Conservation (phyloP, 2,113 vertebrate species). For the Todiramphus saurophagus region DNA sequence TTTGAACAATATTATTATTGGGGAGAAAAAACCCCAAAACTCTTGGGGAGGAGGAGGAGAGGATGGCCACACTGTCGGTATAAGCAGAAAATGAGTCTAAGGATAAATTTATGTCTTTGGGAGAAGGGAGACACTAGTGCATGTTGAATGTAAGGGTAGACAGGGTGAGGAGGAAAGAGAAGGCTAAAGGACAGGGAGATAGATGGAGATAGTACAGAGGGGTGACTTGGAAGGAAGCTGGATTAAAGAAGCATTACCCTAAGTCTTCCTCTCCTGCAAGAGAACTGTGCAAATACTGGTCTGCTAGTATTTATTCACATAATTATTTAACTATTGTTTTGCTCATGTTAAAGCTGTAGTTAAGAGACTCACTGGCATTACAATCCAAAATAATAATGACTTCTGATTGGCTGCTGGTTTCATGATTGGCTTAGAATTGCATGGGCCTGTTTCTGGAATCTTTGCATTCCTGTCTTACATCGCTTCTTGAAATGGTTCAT, state of each 20-base stretch:
- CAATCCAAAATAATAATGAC: background rate
- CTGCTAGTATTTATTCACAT: background rate
- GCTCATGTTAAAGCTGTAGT: background rate
- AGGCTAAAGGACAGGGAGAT: background rate
- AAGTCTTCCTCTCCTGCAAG: background rate
- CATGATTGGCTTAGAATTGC: background rate
- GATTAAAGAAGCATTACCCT: background rate
- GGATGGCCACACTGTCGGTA: background rate
- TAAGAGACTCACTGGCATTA: background rate
- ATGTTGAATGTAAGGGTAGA: background rate
- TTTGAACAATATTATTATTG: background rate
- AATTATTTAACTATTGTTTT: background rate
- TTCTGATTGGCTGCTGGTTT: background rate
- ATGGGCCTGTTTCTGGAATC: background rate
- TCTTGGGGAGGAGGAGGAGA: background rate
- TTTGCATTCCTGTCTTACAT: background rate
- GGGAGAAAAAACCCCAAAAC: background rate
- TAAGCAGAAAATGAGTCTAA: background rate
- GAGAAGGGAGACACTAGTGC: background rate
- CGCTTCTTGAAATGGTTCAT: background rate
- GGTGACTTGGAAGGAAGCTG: background rate
- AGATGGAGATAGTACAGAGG: background rate
- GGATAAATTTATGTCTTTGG: background rate
- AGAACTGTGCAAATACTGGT: background rate
- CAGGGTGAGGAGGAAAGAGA: background rate